Percentiles rank a stretch among this genome's conserved stretches.
Evolutionary conservation across 92 coral and sea anemone species (phyloP).

Genomic region (Heteractis magnifica): DNA sequence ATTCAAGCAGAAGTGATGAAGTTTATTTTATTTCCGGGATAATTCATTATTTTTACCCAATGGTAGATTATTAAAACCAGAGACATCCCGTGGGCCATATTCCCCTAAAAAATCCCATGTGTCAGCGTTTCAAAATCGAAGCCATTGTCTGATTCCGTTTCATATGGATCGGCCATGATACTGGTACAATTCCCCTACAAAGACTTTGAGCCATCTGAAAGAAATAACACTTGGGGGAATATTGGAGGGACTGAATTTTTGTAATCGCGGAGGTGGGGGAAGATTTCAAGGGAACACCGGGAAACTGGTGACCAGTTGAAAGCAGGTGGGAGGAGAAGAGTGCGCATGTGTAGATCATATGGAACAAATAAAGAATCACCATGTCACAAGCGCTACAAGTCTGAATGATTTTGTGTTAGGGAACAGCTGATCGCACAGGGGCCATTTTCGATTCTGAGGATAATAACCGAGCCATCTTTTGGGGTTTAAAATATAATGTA

Average conservation of each 20-base stretch:
- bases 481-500: conserved; percentile 65
- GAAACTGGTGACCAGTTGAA: conserved; percentile 58
- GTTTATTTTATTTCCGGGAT: not conserved
- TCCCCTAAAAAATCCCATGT: not conserved
- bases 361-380: conserved; percentile 84
- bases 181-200: not conserved
- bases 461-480: conserved; percentile 64
- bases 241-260: not conserved
- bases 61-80: not conserved
- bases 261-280: conserved; percentile 4
- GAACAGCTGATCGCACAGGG: conserved; percentile 87
- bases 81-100: too few relatives aligned
- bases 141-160: not conserved
- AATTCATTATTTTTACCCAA: not conserved
- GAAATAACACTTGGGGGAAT: not conserved
- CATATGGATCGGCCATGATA: not conserved
- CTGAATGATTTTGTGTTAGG: conserved; percentile 86
- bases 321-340: conserved; percentile 73
- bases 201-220: not conserved
- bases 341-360: conserved; percentile 73
- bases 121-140: not conserved
- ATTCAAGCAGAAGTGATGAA: not conserved
- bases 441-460: conserved; percentile 76
- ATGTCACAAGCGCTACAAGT: conserved; percentile 61
- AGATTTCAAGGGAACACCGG: conserved; percentile 20